Base-by-base conservation (phyloP, 2,797 vertebrate genomes). In the Spondyliosoma cantharus region DNA sequence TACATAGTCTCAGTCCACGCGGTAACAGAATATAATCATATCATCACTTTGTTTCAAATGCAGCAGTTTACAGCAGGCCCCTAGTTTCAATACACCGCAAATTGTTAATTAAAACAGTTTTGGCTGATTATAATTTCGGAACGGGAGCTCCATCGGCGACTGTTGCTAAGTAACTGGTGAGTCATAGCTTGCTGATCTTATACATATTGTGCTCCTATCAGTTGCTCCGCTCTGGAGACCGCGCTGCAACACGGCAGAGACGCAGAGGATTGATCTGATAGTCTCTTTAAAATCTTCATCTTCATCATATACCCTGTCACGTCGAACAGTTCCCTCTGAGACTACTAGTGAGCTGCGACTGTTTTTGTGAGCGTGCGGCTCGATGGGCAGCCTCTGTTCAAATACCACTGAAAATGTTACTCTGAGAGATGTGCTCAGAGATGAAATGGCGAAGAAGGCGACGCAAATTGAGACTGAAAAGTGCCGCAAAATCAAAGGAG, bases 111-210 rank as follows among this genome's bases (percentile, higher is more conserved):
- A 72, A 81, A 84, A 71, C 60, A 42, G 65, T 71, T 82, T 76
- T 43, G 52, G 49, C 63, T 72, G 37, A 86, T 87, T 85, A 78
- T 74, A 66, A 77, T 81, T 82, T 77, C 72, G 13, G 5, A 80
- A 76, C 71, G 72, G 74, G 62, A 71, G 68, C 81, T 68, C 72
- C 68, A 82, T 60, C 77, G 16, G 48, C 52, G 72, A 74, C 83
- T 87, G 91, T 92, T 90, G 84, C 86, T 84, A 76, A 81, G 86
- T 81, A 84, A 91, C 88, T 56, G 74, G 65, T 85, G 84, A 87
- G 73, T 74, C 87, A 86, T 59, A 58, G 62, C 75, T 25, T 65
- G 62, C 63, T 76, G 72, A 67, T 77, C 19, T 75, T 58, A 64
- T 84, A 75, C 77, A 76, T 80, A 67, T 69, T 68, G 74, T 78